Percentiles rank a stretch among this genome's conserved stretches.
phyloP scores from a whole-genome alignment of 1,140 invertebrate species.

The Pollicipes pollicipes region DNA sequence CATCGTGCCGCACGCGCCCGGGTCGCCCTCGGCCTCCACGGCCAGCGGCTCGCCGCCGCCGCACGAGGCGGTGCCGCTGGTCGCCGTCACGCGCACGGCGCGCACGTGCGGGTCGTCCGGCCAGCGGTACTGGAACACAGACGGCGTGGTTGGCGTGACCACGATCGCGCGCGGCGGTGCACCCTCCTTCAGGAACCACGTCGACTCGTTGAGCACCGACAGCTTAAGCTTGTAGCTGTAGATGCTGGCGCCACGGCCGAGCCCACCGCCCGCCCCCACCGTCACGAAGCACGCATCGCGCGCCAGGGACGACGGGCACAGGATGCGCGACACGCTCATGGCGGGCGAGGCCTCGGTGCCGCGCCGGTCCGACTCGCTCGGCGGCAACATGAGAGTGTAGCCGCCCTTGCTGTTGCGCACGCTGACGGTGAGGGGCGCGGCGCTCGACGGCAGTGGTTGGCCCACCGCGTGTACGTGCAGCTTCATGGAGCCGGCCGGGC shows the following conservation, averaged over 20 bases:
- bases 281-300: background rate
- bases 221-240: background rate
- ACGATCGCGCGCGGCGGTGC: background rate
- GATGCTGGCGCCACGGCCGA: background rate
- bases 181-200: background rate
- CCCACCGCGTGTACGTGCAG: background rate
- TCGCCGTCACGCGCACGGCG: background rate
- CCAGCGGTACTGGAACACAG: slow-evolving; percentile 1
- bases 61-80: background rate
- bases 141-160: background rate
- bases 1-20: background rate
- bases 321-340: background rate
- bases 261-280: background rate
- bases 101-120: background rate
- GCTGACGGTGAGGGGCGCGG: background rate
- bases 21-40: background rate
- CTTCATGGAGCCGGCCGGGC: background rate
- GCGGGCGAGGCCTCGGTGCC: too few relatives aligned
- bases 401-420: background rate
- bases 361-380: background rate
- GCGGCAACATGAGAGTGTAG: background rate
- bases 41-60: background rate
- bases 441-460: background rate
- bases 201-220: background rate
- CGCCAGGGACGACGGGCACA: background rate